A percentile compares a stretch with the other conserved stretches of the same genome.
Conservation (phyloP, 2,888 invertebrate genomes). For the Agonopterix heracliana region DNA sequence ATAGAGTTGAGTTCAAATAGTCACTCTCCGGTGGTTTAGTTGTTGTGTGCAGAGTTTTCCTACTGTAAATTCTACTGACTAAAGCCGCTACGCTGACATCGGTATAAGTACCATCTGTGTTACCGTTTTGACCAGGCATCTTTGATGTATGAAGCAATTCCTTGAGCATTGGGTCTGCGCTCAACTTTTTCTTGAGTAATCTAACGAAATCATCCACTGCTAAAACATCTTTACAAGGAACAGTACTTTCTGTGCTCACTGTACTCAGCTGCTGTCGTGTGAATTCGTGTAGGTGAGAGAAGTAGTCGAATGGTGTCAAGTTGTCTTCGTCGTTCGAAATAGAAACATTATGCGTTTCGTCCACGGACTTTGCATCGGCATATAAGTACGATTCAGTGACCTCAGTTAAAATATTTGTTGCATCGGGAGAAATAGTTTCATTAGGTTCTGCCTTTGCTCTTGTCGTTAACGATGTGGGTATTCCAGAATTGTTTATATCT, state of each 20-base stretch:
- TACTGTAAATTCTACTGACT: constrained; percentile 51
- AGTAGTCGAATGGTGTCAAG: constrained; percentile 43
- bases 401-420: no score
- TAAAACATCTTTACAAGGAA: constrained; percentile 43
- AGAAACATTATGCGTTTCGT: neutral
- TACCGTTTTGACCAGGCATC: constrained; percentile 19
- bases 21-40: constrained; percentile 36
- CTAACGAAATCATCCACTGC: constrained; percentile 56
- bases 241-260: constrained; percentile 19
- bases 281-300: constrained; percentile 42
- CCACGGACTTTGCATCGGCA: no score
- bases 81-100: constrained; percentile 55
- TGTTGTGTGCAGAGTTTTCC: constrained; percentile 38
- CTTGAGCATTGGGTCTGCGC: constrained; percentile 48
- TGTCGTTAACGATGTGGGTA: no score
- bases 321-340: constrained; percentile 6
- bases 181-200: constrained; percentile 53
- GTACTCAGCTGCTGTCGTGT: constrained; percentile 26
- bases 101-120: constrained; percentile 30
- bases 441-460: no score
- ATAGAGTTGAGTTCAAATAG: constrained; percentile 55
- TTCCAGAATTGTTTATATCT: no score
- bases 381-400: no score
- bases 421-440: no score
- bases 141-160: constrained; percentile 39